Conservation (phyloP, 2,888 invertebrate genomes). For the Vesta saturnalis region DNA sequence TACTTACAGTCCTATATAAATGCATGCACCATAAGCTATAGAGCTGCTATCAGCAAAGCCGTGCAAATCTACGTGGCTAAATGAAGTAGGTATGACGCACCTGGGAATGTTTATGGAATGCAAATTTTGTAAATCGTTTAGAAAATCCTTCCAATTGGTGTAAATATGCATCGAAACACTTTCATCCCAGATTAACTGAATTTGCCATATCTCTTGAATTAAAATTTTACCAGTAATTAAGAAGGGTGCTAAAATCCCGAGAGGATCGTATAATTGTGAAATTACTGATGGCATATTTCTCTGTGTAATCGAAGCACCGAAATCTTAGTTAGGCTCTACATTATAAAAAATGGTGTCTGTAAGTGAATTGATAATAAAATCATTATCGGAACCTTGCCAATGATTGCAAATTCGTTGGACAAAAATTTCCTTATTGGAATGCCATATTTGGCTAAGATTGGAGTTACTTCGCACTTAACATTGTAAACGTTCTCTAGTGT, state of each 20-base stretch:
- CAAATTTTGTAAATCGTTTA: not conserved
- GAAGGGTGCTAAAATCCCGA: too few relatives aligned
- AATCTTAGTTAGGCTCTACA: too few relatives aligned
- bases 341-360: not conserved
- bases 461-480: not conserved
- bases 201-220: not conserved
- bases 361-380: too few relatives aligned
- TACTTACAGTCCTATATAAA: conserved; percentile 31
- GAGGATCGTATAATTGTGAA: too few relatives aligned
- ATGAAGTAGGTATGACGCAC: not conserved
- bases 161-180: not conserved
- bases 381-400: not conserved
- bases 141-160: not conserved
- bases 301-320: too few relatives aligned
- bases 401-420: not conserved
- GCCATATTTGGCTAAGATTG: not conserved
- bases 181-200: not conserved
- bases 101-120: not conserved
- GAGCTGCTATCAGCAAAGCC: too few relatives aligned
- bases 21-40: conserved; percentile 43
- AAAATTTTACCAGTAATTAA: not conserved
- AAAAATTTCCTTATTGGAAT: not conserved
- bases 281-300: too few relatives aligned
- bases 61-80: conserved; percentile 30
- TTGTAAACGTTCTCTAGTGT: not conserved